Conservation (phyloP, 1,140 invertebrate genomes). For the Achroia grisella region DNA sequence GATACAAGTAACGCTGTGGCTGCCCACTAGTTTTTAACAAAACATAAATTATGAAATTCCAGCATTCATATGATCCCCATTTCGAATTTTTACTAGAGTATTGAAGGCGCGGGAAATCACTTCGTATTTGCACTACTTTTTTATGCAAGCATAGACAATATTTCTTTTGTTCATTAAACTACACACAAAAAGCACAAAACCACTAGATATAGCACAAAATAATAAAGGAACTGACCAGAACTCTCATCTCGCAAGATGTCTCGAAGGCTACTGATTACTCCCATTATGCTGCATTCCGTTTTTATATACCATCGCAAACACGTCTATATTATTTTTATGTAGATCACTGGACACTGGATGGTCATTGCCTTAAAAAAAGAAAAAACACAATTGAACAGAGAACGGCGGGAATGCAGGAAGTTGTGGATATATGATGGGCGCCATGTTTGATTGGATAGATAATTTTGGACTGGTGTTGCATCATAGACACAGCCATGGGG, state of each 20-base stretch:
- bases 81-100: neutral
- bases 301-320: constrained; percentile 39
- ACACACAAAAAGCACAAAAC: too few species aligned
- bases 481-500: constrained; percentile 2
- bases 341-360: constrained; percentile 36
- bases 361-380: constrained; percentile 34
- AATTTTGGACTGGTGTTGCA: constrained; percentile 14
- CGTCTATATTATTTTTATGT: constrained; percentile 25
- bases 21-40: too few species aligned
- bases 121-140: too few species aligned
- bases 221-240: constrained; percentile 51
- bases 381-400: constrained; percentile 27
- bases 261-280: constrained; percentile 54
- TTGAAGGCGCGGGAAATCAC: neutral
- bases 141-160: too few species aligned
- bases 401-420: constrained; percentile 62
- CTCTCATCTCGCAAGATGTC: constrained; percentile 53
- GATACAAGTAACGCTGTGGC: too few species aligned
- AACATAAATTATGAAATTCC: too few species aligned
- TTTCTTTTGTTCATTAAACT: too few species aligned
- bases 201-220: too few species aligned
- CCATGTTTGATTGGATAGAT: constrained; percentile 18
- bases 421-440: constrained; percentile 36
- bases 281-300: constrained; percentile 31
- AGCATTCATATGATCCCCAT: too few species aligned